Evolutionary conservation across 1,140 invertebrate species (phyloP).

Genomic region (Scaptomyza graminum): DNA sequence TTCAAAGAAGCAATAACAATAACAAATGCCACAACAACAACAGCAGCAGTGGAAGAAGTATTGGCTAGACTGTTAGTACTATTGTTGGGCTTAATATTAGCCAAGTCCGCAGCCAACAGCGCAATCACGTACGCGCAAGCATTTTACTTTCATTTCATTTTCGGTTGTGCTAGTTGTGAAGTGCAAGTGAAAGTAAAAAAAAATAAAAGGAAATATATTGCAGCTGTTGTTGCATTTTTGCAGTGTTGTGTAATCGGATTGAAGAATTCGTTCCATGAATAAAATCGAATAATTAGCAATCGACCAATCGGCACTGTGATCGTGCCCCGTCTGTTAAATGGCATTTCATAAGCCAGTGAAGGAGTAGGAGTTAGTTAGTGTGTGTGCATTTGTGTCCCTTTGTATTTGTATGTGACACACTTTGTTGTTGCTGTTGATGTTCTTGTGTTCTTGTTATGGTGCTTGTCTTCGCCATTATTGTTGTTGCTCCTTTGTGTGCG

Average conservation of each 20-base stretch:
- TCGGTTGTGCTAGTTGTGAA: slow-evolving; percentile 3
- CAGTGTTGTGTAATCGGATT: slow-evolving; percentile 59
- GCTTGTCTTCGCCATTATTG: slow-evolving; percentile 18
- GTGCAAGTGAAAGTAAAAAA: slow-evolving; percentile 30
- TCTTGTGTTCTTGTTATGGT: slow-evolving; percentile 26
- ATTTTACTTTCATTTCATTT: background rate
- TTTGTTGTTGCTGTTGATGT: slow-evolving; percentile 47
- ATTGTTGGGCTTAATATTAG: slow-evolving; percentile 43
- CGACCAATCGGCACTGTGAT: slow-evolving; percentile 19
- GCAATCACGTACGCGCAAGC: background rate
- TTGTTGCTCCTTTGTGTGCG: slow-evolving; percentile 41
- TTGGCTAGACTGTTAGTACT: slow-evolving; percentile 39
- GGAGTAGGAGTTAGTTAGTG: background rate
- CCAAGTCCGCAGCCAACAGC: slow-evolving; percentile 13
- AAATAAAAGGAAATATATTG: background rate
- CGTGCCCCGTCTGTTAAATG: slow-evolving; percentile 16
- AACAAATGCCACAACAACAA: slow-evolving; percentile 16
- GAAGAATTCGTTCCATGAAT: background rate
- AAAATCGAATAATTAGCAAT: slow-evolving; percentile 36
- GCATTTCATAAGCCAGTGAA: background rate
- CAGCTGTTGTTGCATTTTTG: slow-evolving; percentile 21
- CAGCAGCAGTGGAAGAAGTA: slow-evolving; percentile 10
- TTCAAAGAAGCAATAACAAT: slow-evolving; percentile 8
- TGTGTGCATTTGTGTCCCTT: slow-evolving; percentile 2
- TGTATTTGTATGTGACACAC: slow-evolving; percentile 29